Conservation (phyloP, 2,113 vertebrate genomes). For the Cranoglanis bouderius region DNA sequence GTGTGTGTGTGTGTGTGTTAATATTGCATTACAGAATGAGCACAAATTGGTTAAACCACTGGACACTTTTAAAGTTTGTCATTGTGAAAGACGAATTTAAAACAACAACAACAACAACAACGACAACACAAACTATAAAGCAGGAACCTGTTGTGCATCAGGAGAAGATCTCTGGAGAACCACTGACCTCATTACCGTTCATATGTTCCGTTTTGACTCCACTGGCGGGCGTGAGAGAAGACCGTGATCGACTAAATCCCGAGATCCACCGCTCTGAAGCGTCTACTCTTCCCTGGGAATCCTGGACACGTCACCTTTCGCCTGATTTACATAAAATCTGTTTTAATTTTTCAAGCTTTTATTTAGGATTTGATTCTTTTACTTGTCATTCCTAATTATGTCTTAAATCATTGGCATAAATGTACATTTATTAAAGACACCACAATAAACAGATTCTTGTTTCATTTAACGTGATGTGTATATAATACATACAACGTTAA, state of each 20-base stretch:
- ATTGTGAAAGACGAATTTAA: neutral
- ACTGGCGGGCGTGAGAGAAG: no score
- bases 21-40: neutral
- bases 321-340: neutral
- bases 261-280: neutral
- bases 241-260: neutral
- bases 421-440: no score
- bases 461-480: no score
- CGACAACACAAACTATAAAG: no score
- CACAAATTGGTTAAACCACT: neutral
- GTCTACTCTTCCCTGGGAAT: neutral
- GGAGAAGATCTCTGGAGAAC: neutral
- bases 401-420: no score
- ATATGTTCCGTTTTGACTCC: neutral
- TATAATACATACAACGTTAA: no score
- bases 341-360: neutral
- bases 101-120: no score
- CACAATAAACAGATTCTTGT: no score
- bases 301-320: neutral
- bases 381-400: no score
- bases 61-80: neutral
- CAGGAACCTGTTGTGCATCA: no score
- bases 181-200: neutral
- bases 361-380: neutral
- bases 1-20: conserved; percentile 57